Evolutionary conservation across 2,113 vertebrate species (phyloP), one percentile per base, ranked within the genome.

Genomic region (Indicator indicator): DNA sequence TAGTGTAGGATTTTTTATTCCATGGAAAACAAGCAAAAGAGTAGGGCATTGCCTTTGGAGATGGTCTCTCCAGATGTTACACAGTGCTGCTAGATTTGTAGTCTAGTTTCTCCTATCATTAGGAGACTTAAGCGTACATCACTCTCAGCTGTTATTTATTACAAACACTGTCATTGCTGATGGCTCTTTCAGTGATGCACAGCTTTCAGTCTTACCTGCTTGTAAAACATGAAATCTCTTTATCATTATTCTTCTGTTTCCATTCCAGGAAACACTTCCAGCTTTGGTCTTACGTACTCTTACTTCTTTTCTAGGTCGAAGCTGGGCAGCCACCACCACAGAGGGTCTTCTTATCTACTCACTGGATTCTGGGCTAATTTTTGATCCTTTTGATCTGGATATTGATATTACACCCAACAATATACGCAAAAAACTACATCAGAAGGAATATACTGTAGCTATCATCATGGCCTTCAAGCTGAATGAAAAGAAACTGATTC

Each of bases 331-430:
- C 90, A 99, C 99, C 38, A 98, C 98, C 91, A 99, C 99, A 0
- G 99, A 99, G 93, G 99, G 99, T 16, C 98, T 99, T 71, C 98
- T 99, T 65, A 95, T 99, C 94, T 99, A 99, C 97, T 99, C 99
- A 3, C 96, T 99, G 58, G 99, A 99, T 3, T 88, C 98, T 4
- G 98, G 98, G 15, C 86, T 99, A 40, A 97, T 99, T 58, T 99
- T 99, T 26, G 99, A 99, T 96, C 99, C 99, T 0, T 99, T 98
- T 24, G 98, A 99, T 74, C 97, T 99, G 44, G 99, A 99, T 95
- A 96, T 99, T 88, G 98, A 99, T 28, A 95, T 99, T 85, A 99
- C 99, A 11, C 99, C 99, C 1, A 96, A 91, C 65, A 98, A 97
- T 78, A 97, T 99, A 19, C 99, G 73, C 8, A 98, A 97, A 54